Base-by-base conservation (phyloP, 2,113 vertebrate genomes). In the Marcusenius ussheri region DNA sequence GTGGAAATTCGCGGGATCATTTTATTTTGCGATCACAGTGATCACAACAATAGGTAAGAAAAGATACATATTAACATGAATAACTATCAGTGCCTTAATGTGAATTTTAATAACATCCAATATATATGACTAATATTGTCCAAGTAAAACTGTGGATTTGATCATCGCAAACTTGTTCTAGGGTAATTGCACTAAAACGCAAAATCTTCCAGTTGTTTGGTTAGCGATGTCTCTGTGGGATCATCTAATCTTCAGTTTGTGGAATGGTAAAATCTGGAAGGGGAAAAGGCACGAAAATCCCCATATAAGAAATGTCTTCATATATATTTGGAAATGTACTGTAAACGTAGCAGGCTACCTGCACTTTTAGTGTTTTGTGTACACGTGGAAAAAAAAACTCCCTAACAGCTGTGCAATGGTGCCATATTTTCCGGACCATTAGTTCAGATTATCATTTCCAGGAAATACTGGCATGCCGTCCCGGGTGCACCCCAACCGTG, bases 21-120 rank as follows among this genome's bases (percentile, higher is more conserved):
- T 99, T 92, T 99, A 99, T 95, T 99, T 99, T 95, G 98, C 98
- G 95, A 98, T 99, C 96, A 99, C 98, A 94, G 98, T 99, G 96
- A 99, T 99, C 93, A 99, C 98, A 47, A 99, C 98, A 1, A 99
- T 99, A 95, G 98, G 98, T 99, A 96, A 94, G 95, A 87, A 56
- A 53, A 31, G 83, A 49, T 19, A 80, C 45, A 42, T 42, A 42
- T 19, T 35, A 42, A 42, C 74, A 80, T 5, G 31, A 80, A 80
- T 80, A 42, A 15, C 15, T 80, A 42, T 42, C 31, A 80, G 15
- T 13, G 70, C 70, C n/a, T 80, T 80, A 5, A 80, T 39, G 15
- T 39, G 15, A 80, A 21, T 42, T 80, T 80, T 13, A 80, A 19
- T 80, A 80, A 42, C 35, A 77, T 77, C 31, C 70, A 77, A 39